A percentile compares a stretch with the other conserved stretches of the same genome.
phyloP scores from a whole-genome alignment of 1,140 invertebrate species.

The Sitobion miscanthi region DNA sequence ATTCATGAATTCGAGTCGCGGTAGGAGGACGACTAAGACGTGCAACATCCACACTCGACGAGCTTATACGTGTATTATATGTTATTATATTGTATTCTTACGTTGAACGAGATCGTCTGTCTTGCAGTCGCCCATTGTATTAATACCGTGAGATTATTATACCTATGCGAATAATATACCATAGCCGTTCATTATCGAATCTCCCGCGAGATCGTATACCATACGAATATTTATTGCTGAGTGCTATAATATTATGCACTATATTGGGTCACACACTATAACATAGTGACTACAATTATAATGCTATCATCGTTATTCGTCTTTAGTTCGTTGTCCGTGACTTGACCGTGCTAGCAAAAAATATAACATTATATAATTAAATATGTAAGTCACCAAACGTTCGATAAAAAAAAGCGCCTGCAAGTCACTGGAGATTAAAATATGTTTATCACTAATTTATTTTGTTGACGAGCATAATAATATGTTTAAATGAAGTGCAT shows the following conservation, averaged over 20 bases:
- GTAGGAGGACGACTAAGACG: neutral
- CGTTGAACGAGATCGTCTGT: neutral
- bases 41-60: neutral
- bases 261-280: neutral
- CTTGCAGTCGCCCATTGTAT: neutral
- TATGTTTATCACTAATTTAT: neutral
- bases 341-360: neutral
- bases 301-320: neutral
- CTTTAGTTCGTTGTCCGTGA: neutral
- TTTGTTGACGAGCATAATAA: neutral
- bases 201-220: too few relatives aligned
- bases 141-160: neutral
- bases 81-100: neutral
- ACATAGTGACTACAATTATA: neutral
- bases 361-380: neutral
- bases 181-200: too few relatives aligned
- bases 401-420: neutral
- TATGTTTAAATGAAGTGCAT: neutral
- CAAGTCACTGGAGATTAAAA: neutral
- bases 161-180: too few relatives aligned
- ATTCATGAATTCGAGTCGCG: neutral
- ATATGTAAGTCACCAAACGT: neutral
- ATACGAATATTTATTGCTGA: neutral
- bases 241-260: neutral
- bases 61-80: neutral